Conservation (phyloP, 2,888 invertebrate species). For the Pterostichus niger region DNA sequence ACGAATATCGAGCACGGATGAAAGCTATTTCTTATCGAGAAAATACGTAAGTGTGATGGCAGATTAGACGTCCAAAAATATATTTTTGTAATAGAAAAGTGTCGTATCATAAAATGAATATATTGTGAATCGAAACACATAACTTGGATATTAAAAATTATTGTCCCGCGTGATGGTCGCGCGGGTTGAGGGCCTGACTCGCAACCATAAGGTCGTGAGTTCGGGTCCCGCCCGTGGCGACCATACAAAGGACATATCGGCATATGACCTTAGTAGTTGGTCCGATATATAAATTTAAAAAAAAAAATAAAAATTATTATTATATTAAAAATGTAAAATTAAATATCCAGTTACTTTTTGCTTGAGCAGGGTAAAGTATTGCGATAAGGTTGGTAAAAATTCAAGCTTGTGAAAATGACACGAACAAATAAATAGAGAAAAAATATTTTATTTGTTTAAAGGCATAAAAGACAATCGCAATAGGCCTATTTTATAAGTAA, state of each 20-base stretch:
- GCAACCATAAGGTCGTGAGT: too few species aligned
- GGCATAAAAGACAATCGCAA: conserved; percentile 75
- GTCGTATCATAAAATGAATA: conserved; percentile 8
- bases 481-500: conserved; percentile 76
- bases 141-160: not conserved
- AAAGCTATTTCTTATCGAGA: not conserved
- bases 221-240: too few species aligned
- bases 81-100: conserved; percentile 46
- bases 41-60: conserved; percentile 14
- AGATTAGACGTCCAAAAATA: conserved; percentile 57
- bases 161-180: too few species aligned
- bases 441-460: conserved; percentile 68
- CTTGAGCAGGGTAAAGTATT: conserved; percentile 48
- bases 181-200: too few species aligned
- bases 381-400: not conserved
- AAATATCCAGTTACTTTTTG: not conserved
- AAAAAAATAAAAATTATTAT: too few species aligned
- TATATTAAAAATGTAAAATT: not conserved
- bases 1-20: conserved; percentile 12
- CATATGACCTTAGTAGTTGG: too few species aligned
- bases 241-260: too few species aligned
- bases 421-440: conserved; percentile 54
- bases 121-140: conserved; percentile 55
- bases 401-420: conserved; percentile 61
- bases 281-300: too few species aligned